These are phyloP conservation scores for Gari tellinella DNA, from an alignment of 2,888 invertebrate genomes.

Conservation along the genomic window DNA sequence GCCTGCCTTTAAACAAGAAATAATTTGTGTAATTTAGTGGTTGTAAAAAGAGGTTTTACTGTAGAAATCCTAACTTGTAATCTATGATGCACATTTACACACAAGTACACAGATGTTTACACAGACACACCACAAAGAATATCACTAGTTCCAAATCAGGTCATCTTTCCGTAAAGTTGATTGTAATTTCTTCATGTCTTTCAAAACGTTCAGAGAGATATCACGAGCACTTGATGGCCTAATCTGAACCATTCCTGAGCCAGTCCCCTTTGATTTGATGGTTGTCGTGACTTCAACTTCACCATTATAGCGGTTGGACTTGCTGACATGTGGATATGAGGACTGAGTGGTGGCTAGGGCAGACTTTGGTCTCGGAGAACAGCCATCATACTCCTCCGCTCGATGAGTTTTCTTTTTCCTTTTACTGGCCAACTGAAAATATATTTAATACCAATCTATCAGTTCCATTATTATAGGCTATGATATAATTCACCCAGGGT, in stretches of 20 bases:
- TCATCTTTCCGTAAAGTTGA: slow-evolving; percentile 81
- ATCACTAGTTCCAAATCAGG: slow-evolving; percentile 78
- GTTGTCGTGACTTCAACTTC: slow-evolving; percentile 76
- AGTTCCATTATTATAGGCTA: no score
- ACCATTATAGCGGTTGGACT: slow-evolving; percentile 54
- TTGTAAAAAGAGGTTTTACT: no score
- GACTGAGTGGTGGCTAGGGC: slow-evolving; percentile 28
- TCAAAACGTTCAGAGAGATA: slow-evolving; percentile 76
- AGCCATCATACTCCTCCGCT: slow-evolving; percentile 25
- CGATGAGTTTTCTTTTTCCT: slow-evolving; percentile 63
- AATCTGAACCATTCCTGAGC: slow-evolving; percentile 56
- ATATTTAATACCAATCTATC: no score
- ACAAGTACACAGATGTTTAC: no score
- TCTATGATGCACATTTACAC: no score
- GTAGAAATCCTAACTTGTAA: no score
- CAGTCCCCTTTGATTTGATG: slow-evolving; percentile 66
- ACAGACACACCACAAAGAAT: no score
- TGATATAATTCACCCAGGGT: no score
- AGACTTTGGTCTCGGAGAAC: slow-evolving; percentile 53
- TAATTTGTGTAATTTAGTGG: no score
- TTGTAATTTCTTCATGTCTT: slow-evolving; percentile 82
- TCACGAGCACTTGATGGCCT: slow-evolving; percentile 61
- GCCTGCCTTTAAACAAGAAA: no score
- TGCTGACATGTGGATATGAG: slow-evolving; percentile 24
- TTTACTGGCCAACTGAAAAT: slow-evolving; percentile 65